Evolutionary conservation across 2,888 invertebrate genomes (phyloP).

Genomic region (Catocala fraxini): DNA sequence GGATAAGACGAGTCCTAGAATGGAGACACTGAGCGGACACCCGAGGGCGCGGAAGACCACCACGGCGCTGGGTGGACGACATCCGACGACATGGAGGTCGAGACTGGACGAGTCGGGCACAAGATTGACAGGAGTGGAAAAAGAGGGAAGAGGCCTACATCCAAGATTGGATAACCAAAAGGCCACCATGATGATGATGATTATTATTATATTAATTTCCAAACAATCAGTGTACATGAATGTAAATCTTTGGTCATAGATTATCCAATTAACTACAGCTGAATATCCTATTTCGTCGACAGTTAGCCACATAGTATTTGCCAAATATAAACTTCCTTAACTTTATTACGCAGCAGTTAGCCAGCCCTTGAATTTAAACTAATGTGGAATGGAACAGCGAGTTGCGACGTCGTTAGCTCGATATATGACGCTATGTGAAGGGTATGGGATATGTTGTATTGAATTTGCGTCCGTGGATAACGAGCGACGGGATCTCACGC

Average conservation of each 20-base stretch:
- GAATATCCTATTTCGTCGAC: not conserved
- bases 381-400: constrained; percentile 14
- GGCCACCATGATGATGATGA: no score
- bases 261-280: not conserved
- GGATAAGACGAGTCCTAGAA: no score
- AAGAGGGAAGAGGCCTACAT: no score
- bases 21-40: no score
- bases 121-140: no score
- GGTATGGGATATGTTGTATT: constrained; percentile 14
- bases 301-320: not conserved
- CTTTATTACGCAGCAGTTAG: constrained; percentile 19
- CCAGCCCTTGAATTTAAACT: constrained; percentile 13
- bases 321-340: not conserved
- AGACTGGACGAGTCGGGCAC: no score
- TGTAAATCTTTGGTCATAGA: not conserved
- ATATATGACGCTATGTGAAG: constrained; percentile 20
- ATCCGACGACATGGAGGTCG: no score
- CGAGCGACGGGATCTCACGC: constrained; percentile 18
- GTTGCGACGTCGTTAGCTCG: constrained; percentile 20
- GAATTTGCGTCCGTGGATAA: constrained; percentile 20
- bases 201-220: no score
- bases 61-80: no score
- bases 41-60: no score
- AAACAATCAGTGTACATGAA: no score
- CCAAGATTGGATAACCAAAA: no score